Conservation (phyloP, 2,888 invertebrate genomes). For the Scelioninae gen. 1 region DNA sequence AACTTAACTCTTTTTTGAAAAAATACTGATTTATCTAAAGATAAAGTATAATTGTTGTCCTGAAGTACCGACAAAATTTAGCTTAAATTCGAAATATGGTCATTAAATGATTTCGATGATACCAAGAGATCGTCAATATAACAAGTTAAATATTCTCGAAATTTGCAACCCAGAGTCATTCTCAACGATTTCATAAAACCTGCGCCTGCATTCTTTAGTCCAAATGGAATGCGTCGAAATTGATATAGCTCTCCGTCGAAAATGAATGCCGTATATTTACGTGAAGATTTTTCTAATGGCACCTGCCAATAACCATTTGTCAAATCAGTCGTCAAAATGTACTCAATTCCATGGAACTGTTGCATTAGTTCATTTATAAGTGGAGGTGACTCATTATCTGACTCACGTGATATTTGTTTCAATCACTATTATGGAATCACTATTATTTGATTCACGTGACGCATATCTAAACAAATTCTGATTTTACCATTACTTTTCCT, state of each 20-base stretch:
- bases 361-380: background rate
- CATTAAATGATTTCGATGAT: slow-evolving; percentile 64
- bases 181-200: background rate
- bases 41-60: slow-evolving; percentile 63
- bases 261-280: background rate
- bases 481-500: too few species aligned
- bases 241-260: background rate
- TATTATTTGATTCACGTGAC: background rate
- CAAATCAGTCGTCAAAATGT: background rate
- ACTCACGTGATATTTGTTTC: too few species aligned
- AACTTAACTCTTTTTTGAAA: too few species aligned
- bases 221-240: background rate
- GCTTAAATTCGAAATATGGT: slow-evolving; percentile 61
- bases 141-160: background rate
- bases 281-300: background rate
- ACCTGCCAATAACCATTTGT: slow-evolving; percentile 9
- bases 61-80: slow-evolving; percentile 68
- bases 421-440: too few species aligned
- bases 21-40: background rate
- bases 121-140: slow-evolving; percentile 59
- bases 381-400: slow-evolving; percentile 3
- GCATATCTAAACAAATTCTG: too few species aligned
- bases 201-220: background rate
- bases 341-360: background rate
- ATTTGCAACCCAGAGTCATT: background rate